Percentiles rank a stretch among this genome's conserved stretches.
These are phyloP conservation scores for Bergia sp. DNA, from an alignment of 92 coral and sea anemone genomes.

Conservation along the genomic window DNA sequence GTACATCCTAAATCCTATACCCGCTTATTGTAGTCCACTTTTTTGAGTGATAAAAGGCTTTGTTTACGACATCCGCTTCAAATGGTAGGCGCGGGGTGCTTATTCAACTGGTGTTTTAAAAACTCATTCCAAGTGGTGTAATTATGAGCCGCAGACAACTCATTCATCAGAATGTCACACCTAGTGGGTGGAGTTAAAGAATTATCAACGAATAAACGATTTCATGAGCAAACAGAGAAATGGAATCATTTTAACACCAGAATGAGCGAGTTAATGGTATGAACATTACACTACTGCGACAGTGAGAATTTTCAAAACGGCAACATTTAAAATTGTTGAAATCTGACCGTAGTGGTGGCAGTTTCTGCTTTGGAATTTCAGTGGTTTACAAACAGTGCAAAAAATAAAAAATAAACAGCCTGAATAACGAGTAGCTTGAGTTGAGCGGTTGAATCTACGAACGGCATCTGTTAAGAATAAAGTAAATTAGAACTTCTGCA, in stretches of 20 bases:
- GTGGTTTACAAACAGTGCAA: neutral
- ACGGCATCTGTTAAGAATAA: conserved; percentile 23
- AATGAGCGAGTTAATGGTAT: too few species aligned
- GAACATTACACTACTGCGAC: neutral
- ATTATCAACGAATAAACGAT: conserved; percentile 11
- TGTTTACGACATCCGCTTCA: conserved; percentile 9
- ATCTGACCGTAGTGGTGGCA: neutral
- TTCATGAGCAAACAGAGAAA: neutral
- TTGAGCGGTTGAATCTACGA: neutral
- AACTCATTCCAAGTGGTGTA: conserved; percentile 14
- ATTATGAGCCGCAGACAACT: neutral
- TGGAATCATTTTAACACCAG: conserved; percentile 25
- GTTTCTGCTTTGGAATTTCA: neutral
- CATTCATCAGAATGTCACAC: conserved; percentile 25
- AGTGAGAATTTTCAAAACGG: neutral
- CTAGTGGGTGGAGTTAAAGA: conserved; percentile 3
- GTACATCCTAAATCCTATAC: neutral
- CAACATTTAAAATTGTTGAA: neutral
- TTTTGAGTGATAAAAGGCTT: neutral
- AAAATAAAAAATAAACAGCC: neutral
- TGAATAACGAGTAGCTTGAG: neutral
- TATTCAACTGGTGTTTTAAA: neutral
- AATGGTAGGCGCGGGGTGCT: neutral
- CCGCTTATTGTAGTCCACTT: neutral
- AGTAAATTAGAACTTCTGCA: conserved; percentile 11